Evolutionary conservation across 1,140 invertebrate species (phyloP), one percentile per base, ranked within the genome.

Genomic region (Danaus plexippus): DNA sequence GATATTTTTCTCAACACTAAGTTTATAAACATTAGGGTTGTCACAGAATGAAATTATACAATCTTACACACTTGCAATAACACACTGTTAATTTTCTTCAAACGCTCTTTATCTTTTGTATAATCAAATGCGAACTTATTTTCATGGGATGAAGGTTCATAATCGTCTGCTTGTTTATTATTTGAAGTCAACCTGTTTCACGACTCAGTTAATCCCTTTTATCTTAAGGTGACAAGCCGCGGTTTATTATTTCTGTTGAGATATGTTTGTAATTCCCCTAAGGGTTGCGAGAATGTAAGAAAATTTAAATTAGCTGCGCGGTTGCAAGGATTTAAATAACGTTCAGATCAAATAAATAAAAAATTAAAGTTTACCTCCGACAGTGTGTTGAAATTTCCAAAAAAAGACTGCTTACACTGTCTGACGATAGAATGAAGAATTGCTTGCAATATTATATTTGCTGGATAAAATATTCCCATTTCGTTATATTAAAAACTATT

Each of bases 1-100:
- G 61, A 64, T 46, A 54, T 43, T 32, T 46, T 42, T n/a, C 9
- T 43, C 77, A 70, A 57, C 75, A 61, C 77, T 80, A 75, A 58
- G 22, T 48, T 32, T 32, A 46, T 66, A 66, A 57, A 62, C 74
- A 76, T 80, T 72, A 82, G 73, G 75, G 71, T 73, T 81, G 80
- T 78, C 75, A 70, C 71, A 71, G 78, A 85, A 82, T 78, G 73
- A 83, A 83, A 85, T 85, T 83, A 83, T 85, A 83, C 74, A 77
- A 79, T 72, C 78, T 75, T 84, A 73, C 78, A 67, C 71, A 77
- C 69, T 79, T 77, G 75, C 70, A 80, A 80, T 81, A 82, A 77
- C 72, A 80, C 67, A 73, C 72, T 77, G 79, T 80, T 80, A 80
- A 82, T 80, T 75, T 74, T 72, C 67, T 67, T 63, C 66, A 75